Evolutionary conservation across 2,888 invertebrate genomes (phyloP), one percentile per base, ranked within the genome.

Genomic region (Cepaea hortensis): DNA sequence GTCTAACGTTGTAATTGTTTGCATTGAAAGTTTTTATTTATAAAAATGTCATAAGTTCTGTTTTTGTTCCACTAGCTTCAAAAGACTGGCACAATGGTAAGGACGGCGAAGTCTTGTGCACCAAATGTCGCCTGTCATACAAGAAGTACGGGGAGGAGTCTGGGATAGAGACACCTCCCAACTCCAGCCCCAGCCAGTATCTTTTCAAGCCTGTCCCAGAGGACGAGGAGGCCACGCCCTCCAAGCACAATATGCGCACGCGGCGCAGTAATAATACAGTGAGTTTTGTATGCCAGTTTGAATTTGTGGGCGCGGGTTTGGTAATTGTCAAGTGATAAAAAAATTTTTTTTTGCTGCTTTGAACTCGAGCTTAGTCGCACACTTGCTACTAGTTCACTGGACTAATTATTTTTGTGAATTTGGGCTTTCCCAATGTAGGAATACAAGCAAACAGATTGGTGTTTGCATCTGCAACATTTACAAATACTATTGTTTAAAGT

Each of bases 81-180:
- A 95, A 96, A 92, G 96, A 96, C 93, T 96, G 96, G 96, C 96
- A 96, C 93, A 96, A 96, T 46, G 96, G 96, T 62, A 96, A 96
- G 93, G 96, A 97, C 90, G 95, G 96, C 84, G 95, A 95, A 87
- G 95, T 97, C 65, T 95, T 97, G 84, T 97, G 97, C 94, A 96
- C 96, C 92, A 97, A 97, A 93, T 97, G 97, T 94, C 96, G 97
- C 85, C 95, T 96, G 73, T 96, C 96, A 94, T 96, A 96, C 93
- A 97, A 97, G 94, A 97, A 97, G 93, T 96, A 96, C 91, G 97
- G 97, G 89, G 97, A 97, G 93, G 95, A 97, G 89, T 94, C 94
- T 87, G 92, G 94, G 68, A 93, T 94, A 13, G 90, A 93, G 76
- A 94, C 92, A 62, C 91, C 94, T 61, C 94, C 77, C 92, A 94